Conservation (phyloP, 1,140 invertebrate genomes). For the Dendrolimus kikuchii region DNA sequence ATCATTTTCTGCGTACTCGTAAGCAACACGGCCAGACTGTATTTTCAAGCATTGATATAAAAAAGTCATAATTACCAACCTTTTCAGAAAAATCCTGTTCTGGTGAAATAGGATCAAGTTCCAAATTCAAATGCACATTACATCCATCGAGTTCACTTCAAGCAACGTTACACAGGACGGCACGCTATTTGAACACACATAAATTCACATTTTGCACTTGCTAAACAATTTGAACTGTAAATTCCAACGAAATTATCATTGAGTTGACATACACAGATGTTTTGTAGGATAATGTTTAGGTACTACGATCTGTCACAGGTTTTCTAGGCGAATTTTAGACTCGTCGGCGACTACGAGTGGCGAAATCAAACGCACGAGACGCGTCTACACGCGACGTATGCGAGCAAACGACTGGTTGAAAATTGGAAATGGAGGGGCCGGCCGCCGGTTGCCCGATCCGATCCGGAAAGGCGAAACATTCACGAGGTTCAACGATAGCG, state of each 20-base stretch:
- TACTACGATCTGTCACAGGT: too few species aligned
- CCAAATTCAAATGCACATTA: constrained; percentile 58
- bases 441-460: too few species aligned
- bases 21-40: too few species aligned
- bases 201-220: constrained; percentile 66
- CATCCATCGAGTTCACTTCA: constrained; percentile 50
- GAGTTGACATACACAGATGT: too few species aligned
- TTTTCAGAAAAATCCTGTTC: constrained; percentile 24
- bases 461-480: too few species aligned
- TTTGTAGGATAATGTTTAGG: too few species aligned
- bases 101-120: constrained; percentile 37
- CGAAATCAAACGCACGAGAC: constrained; percentile 11
- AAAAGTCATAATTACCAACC: constrained; percentile 17
- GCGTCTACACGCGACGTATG: constrained; percentile 32
- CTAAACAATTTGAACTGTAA: constrained; percentile 11
- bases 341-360: constrained; percentile 28
- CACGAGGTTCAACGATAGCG: too few species aligned
- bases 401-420: constrained; percentile 49
- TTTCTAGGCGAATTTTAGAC: too few species aligned
- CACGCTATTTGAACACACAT: constrained; percentile 52
- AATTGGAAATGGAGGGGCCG: too few species aligned
- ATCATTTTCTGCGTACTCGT: constrained; percentile 3
- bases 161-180: constrained; percentile 52
- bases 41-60: too few species aligned
- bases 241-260: too few species aligned